Conservation (phyloP, 2,888 invertebrate genomes). For the Lottia scabra region DNA sequence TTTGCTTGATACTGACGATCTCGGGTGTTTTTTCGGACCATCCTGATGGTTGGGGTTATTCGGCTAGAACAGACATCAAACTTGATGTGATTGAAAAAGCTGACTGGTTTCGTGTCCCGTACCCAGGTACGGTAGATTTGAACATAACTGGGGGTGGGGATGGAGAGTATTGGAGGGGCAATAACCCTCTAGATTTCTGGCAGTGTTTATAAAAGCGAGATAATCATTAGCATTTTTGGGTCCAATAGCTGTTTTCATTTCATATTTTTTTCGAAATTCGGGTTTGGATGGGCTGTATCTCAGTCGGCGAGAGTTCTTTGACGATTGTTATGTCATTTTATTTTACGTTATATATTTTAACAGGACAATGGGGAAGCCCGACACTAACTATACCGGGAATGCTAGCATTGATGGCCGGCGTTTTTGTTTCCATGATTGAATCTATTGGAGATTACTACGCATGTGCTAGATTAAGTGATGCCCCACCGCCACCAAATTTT, state of each 20-base stretch:
- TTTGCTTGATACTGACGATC: slow-evolving; percentile 64
- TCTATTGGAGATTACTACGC: slow-evolving; percentile 89
- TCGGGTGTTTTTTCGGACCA: slow-evolving; percentile 68
- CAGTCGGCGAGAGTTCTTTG: too few species aligned
- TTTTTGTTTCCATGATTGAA: slow-evolving; percentile 64
- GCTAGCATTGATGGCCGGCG: slow-evolving; percentile 63
- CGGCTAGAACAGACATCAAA: slow-evolving; percentile 64
- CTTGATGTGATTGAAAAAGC: slow-evolving; percentile 51
- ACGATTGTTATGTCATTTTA: too few species aligned
- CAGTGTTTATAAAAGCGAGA: too few species aligned
- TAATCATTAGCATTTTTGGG: too few species aligned
- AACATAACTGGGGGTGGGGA: too few species aligned
- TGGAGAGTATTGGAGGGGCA: too few species aligned
- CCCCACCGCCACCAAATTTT: slow-evolving; percentile 85
- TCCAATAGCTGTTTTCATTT: too few species aligned
- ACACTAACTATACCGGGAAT: slow-evolving; percentile 59
- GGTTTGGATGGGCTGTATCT: too few species aligned
- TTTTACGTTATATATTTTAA: slow-evolving; percentile 54
- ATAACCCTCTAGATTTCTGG: too few species aligned
- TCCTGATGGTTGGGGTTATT: slow-evolving; percentile 63
- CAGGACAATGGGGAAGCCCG: slow-evolving; percentile 70
- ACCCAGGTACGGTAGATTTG: slow-evolving; percentile 73
- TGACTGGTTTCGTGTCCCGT: slow-evolving; percentile 70
- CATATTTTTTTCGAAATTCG: not conserved
- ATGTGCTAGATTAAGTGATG: slow-evolving; percentile 79